phyloP scores from a whole-genome alignment of 2,113 vertebrate species.

The Regulus satrapa region DNA sequence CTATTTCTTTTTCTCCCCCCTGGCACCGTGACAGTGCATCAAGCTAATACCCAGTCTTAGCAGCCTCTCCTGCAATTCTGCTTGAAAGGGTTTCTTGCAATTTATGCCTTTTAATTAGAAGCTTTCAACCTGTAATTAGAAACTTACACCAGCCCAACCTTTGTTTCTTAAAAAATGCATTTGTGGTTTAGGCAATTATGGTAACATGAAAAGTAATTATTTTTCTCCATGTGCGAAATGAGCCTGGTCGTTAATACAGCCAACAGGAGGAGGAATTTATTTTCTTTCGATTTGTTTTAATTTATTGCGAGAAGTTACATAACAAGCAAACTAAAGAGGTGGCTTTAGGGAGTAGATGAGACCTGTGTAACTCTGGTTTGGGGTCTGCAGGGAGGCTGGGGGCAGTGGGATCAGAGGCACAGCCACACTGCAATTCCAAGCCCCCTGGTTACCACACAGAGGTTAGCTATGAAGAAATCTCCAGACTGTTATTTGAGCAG shows the following conservation, averaged over 20 bases:
- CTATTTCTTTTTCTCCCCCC: not conserved
- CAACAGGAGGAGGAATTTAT: not conserved
- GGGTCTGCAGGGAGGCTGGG: not conserved
- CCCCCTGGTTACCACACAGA: not conserved
- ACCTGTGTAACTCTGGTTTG: not conserved
- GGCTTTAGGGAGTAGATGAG: not conserved
- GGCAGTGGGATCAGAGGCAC: not conserved
- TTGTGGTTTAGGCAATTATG: conserved; percentile 62
- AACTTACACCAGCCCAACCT: conserved; percentile 59
- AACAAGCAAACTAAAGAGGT: not conserved
- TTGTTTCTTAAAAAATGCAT: conserved; percentile 57
- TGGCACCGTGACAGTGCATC: not conserved
- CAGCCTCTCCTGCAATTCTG: not conserved
- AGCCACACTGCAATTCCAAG: not conserved
- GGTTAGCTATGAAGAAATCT: not conserved
- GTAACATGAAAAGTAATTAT: conserved; percentile 58
- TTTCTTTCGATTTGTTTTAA: not conserved
- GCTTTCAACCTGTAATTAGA: conserved; percentile 66
- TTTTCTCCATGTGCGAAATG: conserved; percentile 27
- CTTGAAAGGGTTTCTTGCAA: conserved; percentile 45
- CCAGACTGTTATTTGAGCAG: not conserved
- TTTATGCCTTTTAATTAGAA: conserved; percentile 66
- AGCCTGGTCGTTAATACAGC: not conserved
- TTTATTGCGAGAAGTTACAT: not conserved
- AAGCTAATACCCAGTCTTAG: not conserved